Base-by-base conservation (phyloP, 2,888 invertebrate genomes). In the Acronicta psi region DNA sequence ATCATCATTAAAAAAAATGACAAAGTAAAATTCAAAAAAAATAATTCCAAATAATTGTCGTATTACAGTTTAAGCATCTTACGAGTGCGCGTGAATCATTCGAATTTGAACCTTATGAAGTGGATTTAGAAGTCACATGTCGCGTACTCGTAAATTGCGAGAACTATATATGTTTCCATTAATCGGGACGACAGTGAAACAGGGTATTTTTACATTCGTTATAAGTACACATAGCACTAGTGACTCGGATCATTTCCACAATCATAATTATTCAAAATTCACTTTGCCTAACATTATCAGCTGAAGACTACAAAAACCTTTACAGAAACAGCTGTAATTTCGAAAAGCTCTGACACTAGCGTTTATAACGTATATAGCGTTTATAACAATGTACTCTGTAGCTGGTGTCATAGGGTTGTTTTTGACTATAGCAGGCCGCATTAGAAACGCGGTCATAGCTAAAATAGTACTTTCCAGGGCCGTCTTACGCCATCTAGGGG, bases 161-260 rank as follows among this genome's bases (percentile, higher is more conserved):
- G n/a, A 34, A 34, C 16, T 20, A 11, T 17, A 29, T 38, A 11
- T 17, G 16, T 38, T 47, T 44, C 8, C n/a, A 8, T 34, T 34
- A n/a, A n/a, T 34, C 13, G 7, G n/a, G 76, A 79, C 81, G 77
- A 81, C 76, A 20, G 68, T 52, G 73, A 60, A 74, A 71, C 59
- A 74, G 78, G 77, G 77, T 51, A 45, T 18, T 34, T 45, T 51
- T 75, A 61, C 46, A 57, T 57, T 61, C 46, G 18, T 43, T 60
- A 71, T 41, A 69, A 63, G 16, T 66, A 44, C 14, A 44, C n/a
- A 59, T 69, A 73, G 51, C 45, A 54, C 74, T 69, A 73, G 51
- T 17, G 51, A 40, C 70, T 56, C 20, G 29, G 38, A 59, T 56
- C 2, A 47, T 70, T 74, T 45, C 51, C 50, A 49, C 59, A 69